Base-by-base conservation (phyloP, 2,888 invertebrate genomes). In the Acleris cristana region DNA sequence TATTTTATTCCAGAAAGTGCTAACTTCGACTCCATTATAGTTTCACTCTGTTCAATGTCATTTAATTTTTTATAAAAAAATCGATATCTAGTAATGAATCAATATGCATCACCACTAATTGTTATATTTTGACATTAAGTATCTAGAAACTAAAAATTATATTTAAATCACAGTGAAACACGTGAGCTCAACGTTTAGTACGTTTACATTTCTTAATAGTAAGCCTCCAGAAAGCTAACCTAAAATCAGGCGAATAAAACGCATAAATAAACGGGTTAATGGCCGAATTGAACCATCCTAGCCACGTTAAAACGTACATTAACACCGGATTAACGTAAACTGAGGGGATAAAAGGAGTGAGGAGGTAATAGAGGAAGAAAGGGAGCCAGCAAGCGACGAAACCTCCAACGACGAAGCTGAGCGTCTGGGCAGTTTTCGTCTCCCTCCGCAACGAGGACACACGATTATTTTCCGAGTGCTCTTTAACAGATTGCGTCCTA, bases 261-360 rank as follows among this genome's bases (percentile, higher is more conserved):
- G 97, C 97, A 80, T 97, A 98, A 77, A 98, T 98, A 82, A 97
- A 97, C 0, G 97, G 97, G 88, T 98, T 98, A 72, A 98, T 97
- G 5, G 97, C 97, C 0, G 97, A 97, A 83, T 97, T 98, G 77
- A 97, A 96, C 97, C 97, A 98, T 0, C 97, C 98, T 51, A 98
- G 89, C 97, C 97, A 98, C 1, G 97, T 97, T 62, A 97, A 88
- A 63, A 96, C 95, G 56, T 95, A 95, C 94, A 96, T 95, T 61
- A 97, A 84, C 5, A 95, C 93, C 0, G 93, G 92, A 69, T 94
- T 94, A 3, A 95, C 94, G 74, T 95, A 94, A 61, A 92, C 89
- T 64, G 88, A 90, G 0, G 95, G 94, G 63, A 97, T 94, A 78
- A 97, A 97, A 6, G 97, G 97, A 3, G 96, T 96, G 1, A 97